Base-by-base conservation (phyloP, 2,888 invertebrate genomes). In the Cataglyphis livida region DNA sequence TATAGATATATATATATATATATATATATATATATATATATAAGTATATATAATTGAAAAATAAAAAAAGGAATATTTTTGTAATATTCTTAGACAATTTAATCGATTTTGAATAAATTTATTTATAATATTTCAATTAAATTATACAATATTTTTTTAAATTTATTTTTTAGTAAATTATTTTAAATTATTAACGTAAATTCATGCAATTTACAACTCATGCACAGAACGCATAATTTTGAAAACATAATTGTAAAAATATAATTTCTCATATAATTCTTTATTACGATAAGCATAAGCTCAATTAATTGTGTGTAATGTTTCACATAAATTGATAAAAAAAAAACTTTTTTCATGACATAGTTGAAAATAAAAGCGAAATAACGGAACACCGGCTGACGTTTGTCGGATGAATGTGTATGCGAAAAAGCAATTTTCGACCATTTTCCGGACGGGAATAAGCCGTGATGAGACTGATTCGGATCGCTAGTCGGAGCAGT, bases 391-490 rank as follows among this genome's bases (percentile, higher is more conserved):
- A 59, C 12, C 2, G 12, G 28, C 38, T 44, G 81, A 54, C 41
- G 21, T 75, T 81, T 81, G 18, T 51, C 62, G 51, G 48, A 28
- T 62, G 74, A n/a, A 21, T 38, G 32, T 70, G 78, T 38, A 59
- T 51, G 68, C 70, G 68, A 86, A 86, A 88, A 88, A 75, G 75
- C 83, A 88, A 88, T 88, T 81, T 76, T 79, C 57, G 54, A 76
- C 62, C 57, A 59, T 81, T 88, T 88, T 82, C 87, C 78, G 54
- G 83, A 71, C 66, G 81, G 73, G 84, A 84, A 79, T 86, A 81
- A 65, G 65, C 84, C 38, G 81, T 59, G 82, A 88, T 83, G 86
- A 88, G 88, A 82, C 85, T 75, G 87, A 85, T 88, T 81, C 85
- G 75, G 87, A 73, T 65, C 75, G 76, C 84, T 88, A 84, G 68